Conservation (phyloP, 2,888 invertebrate genomes). For the Drosophila robusta region DNA sequence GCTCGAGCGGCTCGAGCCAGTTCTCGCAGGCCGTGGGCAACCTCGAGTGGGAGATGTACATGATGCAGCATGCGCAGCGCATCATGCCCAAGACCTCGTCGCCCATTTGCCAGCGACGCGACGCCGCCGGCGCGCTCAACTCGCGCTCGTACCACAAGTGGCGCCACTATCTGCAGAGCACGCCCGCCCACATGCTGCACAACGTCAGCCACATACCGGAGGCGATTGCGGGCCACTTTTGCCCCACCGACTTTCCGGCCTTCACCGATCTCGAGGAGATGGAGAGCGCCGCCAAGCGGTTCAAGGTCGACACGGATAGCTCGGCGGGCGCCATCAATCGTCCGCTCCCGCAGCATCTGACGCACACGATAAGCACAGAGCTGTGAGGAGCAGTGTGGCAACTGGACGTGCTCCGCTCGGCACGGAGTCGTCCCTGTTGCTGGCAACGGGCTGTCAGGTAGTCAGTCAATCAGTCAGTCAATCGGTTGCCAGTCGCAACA, state of each 20-base stretch:
- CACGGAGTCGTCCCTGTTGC: slow-evolving; percentile 34
- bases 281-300: slow-evolving; percentile 78
- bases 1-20: slow-evolving; percentile 5
- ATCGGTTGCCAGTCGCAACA: background rate
- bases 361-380: slow-evolving; percentile 64
- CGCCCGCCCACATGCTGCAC: slow-evolving; percentile 76
- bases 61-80: slow-evolving; percentile 76
- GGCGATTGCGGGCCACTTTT: slow-evolving; percentile 82
- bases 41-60: slow-evolving; percentile 84
- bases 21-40: slow-evolving; percentile 48
- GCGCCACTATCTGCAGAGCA: slow-evolving; percentile 74
- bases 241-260: slow-evolving; percentile 76
- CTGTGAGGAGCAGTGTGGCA: slow-evolving; percentile 34
- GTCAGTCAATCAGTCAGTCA: slow-evolving; percentile 27
- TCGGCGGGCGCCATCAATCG: background rate
- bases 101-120: slow-evolving; percentile 69
- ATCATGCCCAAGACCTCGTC: slow-evolving; percentile 83
- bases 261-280: slow-evolving; percentile 76
- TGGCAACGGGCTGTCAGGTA: slow-evolving; percentile 73
- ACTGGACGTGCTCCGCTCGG: slow-evolving; percentile 53
- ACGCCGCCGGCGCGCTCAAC: slow-evolving; percentile 28
- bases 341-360: slow-evolving; percentile 26
- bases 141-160: slow-evolving; percentile 75
- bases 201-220: slow-evolving; percentile 80
- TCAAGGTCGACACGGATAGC: slow-evolving; percentile 58